phyloP scores from a whole-genome alignment of 23 tunicate species.

The Oikopleura dioica region DNA sequence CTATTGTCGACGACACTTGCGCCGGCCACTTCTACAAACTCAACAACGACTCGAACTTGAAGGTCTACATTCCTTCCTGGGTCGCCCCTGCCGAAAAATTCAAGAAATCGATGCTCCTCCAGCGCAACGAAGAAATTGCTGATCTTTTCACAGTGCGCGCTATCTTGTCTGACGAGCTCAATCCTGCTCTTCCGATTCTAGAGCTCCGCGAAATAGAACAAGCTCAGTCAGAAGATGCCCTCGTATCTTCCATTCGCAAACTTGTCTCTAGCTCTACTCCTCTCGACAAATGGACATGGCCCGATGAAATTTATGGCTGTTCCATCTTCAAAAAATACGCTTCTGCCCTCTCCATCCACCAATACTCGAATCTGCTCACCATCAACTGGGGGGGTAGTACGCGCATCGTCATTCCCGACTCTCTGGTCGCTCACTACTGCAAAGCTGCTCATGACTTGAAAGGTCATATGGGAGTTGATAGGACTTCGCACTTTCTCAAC shows the following conservation, averaged over 20 bases:
- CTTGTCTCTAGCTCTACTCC: too few species aligned
- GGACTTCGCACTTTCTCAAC: neutral
- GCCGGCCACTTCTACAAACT: neutral
- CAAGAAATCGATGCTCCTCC: too few species aligned
- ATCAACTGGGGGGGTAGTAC: neutral
- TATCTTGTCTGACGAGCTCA: too few species aligned
- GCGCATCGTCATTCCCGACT: neutral
- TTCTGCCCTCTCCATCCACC: neutral
- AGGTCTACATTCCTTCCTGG: neutral
- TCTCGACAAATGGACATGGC: neutral
- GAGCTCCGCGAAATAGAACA: too few species aligned
- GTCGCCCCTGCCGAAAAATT: too few species aligned
- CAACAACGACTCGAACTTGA: neutral
- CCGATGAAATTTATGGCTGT: neutral
- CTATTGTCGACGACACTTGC: neutral
- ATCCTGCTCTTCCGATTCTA: too few species aligned
- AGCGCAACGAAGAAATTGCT: too few species aligned
- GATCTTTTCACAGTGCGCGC: too few species aligned
- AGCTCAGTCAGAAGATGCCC: too few species aligned
- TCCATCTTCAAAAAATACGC: neutral
- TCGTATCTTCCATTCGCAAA: too few species aligned
- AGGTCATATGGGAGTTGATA: neutral
- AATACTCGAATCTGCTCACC: neutral
- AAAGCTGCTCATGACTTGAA: neutral
- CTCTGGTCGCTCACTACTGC: neutral